phyloP scores from a whole-genome alignment of 2,888 invertebrate species.

The Norana najaformis region DNA sequence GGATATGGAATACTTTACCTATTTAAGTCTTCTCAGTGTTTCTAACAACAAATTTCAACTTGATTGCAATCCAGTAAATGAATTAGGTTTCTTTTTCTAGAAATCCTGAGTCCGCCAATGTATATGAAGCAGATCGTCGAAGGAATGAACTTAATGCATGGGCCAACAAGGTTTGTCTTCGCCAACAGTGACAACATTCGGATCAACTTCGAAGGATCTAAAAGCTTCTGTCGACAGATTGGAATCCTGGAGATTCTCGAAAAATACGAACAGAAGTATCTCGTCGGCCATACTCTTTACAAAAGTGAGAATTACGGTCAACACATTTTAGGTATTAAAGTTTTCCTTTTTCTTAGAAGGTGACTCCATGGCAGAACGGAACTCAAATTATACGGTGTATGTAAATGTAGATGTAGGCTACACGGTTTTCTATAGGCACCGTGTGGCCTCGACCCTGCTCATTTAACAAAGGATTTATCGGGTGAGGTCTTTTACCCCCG shows the following conservation, averaged over 20 bases:
- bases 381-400: no score
- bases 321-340: neutral
- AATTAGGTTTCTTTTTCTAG: neutral
- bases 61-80: no score
- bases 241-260: conserved; percentile 21
- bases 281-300: conserved; percentile 27
- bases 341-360: no score
- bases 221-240: neutral
- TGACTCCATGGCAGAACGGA: no score
- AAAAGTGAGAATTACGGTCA: conserved; percentile 26
- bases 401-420: no score
- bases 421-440: no score
- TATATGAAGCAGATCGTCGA: neutral
- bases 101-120: neutral
- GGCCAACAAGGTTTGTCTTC: neutral
- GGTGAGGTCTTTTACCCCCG: no score
- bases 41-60: no score
- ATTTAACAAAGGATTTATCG: no score
- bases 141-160: neutral
- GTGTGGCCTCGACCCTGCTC: no score
- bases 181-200: neutral
- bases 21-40: no score
- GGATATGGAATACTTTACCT: no score
- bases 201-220: neutral
- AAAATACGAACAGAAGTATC: conserved; percentile 26